These are phyloP conservation scores for Conger conger DNA, from an alignment of 2,113 vertebrate genomes.

Conservation along the genomic window DNA sequence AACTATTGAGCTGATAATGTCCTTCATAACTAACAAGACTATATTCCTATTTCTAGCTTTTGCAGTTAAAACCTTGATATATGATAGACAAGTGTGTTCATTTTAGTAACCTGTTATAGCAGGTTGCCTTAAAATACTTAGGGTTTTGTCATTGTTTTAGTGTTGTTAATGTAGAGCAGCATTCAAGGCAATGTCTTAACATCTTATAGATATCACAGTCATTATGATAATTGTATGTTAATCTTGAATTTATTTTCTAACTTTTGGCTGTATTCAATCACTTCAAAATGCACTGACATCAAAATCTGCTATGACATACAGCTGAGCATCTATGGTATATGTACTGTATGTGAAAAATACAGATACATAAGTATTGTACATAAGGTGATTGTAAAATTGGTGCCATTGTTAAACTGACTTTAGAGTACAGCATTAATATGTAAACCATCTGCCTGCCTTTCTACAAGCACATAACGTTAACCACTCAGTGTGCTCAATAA, in stretches of 20 bases:
- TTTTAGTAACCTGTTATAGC: conserved; percentile 51
- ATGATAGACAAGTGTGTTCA: conserved; percentile 44
- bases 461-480: conserved; percentile 32
- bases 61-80: conserved; percentile 59
- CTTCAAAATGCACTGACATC: conserved; percentile 61
- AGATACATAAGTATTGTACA: conserved; percentile 48
- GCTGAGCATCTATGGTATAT: conserved; percentile 50
- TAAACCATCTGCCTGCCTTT: conserved; percentile 31
- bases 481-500: conserved; percentile 24
- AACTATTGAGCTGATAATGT: conserved; percentile 45
- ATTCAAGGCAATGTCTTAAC: conserved; percentile 48
- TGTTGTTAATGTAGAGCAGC: conserved; percentile 38
- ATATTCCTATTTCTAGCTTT: conserved; percentile 52
- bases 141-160: conserved; percentile 37
- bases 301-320: conserved; percentile 57
- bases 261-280: conserved; percentile 68
- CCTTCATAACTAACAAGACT: conserved; percentile 54
- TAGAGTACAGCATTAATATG: conserved; percentile 33
- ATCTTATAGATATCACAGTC: conserved; percentile 57
- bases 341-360: conserved; percentile 44
- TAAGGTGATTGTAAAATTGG: conserved; percentile 76
- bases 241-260: conserved; percentile 57
- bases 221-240: conserved; percentile 54
- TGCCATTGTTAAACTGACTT: conserved; percentile 43
- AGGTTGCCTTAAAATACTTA: conserved; percentile 57